These are phyloP conservation scores for Clarias fuscus DNA, from an alignment of 2,797 vertebrate genomes.

Conservation along the genomic window DNA sequence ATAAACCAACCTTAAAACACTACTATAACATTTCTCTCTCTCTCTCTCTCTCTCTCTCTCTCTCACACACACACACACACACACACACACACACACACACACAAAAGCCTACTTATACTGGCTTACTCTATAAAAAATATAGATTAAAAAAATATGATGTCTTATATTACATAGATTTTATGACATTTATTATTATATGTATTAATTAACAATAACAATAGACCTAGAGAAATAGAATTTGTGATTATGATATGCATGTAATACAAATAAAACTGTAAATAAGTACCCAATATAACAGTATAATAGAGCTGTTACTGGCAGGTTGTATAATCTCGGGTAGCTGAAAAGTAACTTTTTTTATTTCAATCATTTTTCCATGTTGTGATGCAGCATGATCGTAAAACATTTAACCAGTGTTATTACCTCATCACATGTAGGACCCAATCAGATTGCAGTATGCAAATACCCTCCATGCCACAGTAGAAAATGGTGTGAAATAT, in stretches of 20 bases:
- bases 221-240: background rate
- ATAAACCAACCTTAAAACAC: slow-evolving; percentile 10
- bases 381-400: background rate
- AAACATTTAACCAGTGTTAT: background rate
- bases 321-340: background rate
- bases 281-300: background rate
- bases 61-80: background rate
- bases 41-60: background rate
- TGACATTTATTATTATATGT: background rate
- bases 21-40: background rate
- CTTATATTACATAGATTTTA: background rate
- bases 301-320: background rate
- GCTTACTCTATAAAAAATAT: background rate
- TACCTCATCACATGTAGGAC: background rate
- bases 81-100: background rate
- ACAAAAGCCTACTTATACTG: background rate
- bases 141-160: too few relatives aligned
- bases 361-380: background rate
- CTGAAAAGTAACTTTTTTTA: background rate
- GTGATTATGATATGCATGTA: background rate
- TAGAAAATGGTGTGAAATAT: background rate
- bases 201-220: background rate
- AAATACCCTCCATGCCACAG: background rate
- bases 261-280: background rate
- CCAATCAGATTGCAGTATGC: background rate